Base-by-base conservation (phyloP, 1,140 invertebrate genomes). In the Meteorus sp. region DNA sequence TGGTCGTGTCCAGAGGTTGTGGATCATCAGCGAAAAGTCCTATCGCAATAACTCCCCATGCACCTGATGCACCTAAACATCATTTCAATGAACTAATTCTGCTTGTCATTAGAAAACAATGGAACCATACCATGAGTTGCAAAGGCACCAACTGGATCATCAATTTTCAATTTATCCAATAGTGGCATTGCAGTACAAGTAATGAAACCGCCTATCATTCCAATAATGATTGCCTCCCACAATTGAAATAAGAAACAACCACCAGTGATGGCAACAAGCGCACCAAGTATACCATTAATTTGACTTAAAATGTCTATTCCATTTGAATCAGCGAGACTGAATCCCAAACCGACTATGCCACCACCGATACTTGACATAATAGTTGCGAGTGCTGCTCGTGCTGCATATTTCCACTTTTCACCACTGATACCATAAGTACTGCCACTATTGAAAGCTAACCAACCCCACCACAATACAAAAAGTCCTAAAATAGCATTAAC, bases 371-470 rank as follows among this genome's bases (percentile, higher is more conserved):
- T 94, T 0, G 88, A 87, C 79, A 95, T 86, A 82, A 95, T 89
- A 0, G 94, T 96, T 74, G 91, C 90, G 0, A 95, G 91, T 0
- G 93, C 92, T 0, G 93, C 93, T 62, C 90, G 83, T 0, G 92
- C 92, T 0, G 93, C 92, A 73, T 93, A 94, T 70, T 92, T 85
- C 91, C 92, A 94, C 76, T 89, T 89, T 11, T 85, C 83, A 2
- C 86, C 86, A 56, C 82, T 86, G 25, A 91, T 84, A 17, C 89
- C 89, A 68, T 90, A 91, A 37, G 89, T 91, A 63, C 89, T 90
- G n/a, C 93, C 93, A 47, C 92, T 94, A 76, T 97, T 97, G 68
- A 96, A 97, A 2, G 92, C 93, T 33, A 95, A 77, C 93, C 94
- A 96, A 0, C 93, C 93, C 91, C 93, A 96, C 78, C 94, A 97